Base-by-base conservation (phyloP, 2,113 vertebrate genomes). In the Leucopsar rothschildi region DNA sequence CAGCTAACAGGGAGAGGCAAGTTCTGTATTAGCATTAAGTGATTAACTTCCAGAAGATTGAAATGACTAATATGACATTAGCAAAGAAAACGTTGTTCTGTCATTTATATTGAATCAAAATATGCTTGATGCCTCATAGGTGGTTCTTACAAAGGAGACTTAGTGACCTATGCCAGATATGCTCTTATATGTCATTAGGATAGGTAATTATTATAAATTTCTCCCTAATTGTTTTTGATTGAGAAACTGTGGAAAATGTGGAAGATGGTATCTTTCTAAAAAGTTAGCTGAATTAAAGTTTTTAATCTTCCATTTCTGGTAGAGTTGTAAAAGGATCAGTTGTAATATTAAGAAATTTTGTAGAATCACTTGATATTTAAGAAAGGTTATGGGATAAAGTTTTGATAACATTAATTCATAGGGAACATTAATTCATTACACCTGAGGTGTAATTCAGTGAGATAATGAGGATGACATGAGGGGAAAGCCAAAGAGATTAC, bases 11-110 rank as follows among this genome's bases (percentile, higher is more conserved):
- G 50, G 25, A 86, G 64, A 92, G 22, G 24, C 31, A 94, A 86
- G 60, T 50, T 68, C 12, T 65, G 8, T n/a, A 86, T 84, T 83
- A 92, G 13, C 68, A 90, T 89, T 76, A 81, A 82, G 13, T 50
- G 37, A 87, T 95, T 92, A 86, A 94, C 42, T 92, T 93, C 37
- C 27, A 49, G 53, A 68, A 69, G 78, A 94, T 75, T 90, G 88
- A 95, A 92, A 80, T 93, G 0, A 93, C 55, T 93, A 94, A 95
- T 84, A 39, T 25, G 44, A 55, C 45, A 86, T 86, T 82, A 93
- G 11, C 18, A 90, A 95, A 68, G 71, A 68, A 97, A 95, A 82
- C 29, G 44, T 44, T 80, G 52, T 73, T 96, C 49, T 95, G 39
- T 77, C 59, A 76, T 92, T 92, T 55, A 40, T 55, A n/a, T 49